Percentiles rank a stretch among this genome's conserved stretches.
Conservation (phyloP, 2,113 vertebrate genomes). For the Menidia beryllina region DNA sequence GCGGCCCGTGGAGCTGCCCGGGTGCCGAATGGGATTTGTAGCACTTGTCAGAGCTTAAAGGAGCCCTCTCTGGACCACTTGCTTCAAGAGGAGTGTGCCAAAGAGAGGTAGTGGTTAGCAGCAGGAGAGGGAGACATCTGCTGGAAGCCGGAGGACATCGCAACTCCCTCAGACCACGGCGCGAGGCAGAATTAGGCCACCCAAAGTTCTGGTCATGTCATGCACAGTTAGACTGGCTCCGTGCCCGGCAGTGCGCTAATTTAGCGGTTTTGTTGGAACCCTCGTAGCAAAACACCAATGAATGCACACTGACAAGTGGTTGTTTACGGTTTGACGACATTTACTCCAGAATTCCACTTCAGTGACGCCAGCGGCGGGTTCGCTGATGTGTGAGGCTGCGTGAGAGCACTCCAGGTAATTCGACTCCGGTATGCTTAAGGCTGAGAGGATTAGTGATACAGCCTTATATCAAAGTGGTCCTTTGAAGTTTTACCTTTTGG, state of each 20-base stretch:
- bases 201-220: constrained; percentile 23
- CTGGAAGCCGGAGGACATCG: constrained; percentile 71
- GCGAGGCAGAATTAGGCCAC: constrained; percentile 47
- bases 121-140: constrained; percentile 87
- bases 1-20: constrained; percentile 70
- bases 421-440: constrained; percentile 55
- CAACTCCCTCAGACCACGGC: too few relatives aligned
- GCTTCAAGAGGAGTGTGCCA: constrained; percentile 48
- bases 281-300: constrained; percentile 6
- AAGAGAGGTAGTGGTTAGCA: constrained; percentile 51
- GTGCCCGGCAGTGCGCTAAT: background rate
- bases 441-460: constrained; percentile 76
- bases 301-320: background rate
- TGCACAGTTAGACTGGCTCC: constrained; percentile 13
- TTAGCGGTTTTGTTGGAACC: constrained; percentile 9
- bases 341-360: constrained; percentile 30
- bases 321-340: constrained; percentile 31
- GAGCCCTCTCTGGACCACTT: constrained; percentile 76
- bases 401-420: constrained; percentile 71
- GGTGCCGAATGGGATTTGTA: constrained; percentile 83
- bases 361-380: constrained; percentile 23
- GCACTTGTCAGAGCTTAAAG: constrained; percentile 87
- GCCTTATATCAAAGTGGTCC: constrained; percentile 64
- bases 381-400: constrained; percentile 55
- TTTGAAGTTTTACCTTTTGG: constrained; percentile 74